These are phyloP conservation scores for Serilophus lunatus DNA, from an alignment of 2,113 vertebrate species.

Conservation along the genomic window DNA sequence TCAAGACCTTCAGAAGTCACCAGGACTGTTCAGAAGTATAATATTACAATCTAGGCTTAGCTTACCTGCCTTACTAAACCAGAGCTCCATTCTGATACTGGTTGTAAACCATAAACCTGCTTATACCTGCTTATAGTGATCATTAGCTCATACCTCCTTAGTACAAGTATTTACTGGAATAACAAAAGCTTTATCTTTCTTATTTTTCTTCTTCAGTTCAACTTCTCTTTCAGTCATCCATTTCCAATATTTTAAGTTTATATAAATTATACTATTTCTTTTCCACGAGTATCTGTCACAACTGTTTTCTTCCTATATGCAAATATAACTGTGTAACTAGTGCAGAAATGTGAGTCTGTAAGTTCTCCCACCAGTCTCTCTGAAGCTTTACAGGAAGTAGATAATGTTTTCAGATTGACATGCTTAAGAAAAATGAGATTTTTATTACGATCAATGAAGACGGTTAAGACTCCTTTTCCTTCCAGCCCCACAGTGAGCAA, in stretches of 20 bases:
- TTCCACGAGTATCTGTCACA: background rate
- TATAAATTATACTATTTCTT: background rate
- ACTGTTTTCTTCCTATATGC: background rate
- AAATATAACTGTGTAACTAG: background rate
- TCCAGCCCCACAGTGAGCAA: background rate
- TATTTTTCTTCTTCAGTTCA: background rate
- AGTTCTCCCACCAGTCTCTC: background rate
- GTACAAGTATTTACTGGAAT: background rate
- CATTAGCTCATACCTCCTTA: background rate
- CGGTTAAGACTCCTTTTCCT: background rate
- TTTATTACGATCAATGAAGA: background rate
- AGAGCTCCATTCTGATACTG: background rate
- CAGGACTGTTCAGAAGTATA: background rate
- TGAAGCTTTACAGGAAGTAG: background rate
- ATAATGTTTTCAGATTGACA: background rate
- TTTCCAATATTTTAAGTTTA: background rate
- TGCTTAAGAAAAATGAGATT: background rate
- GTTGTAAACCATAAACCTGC: background rate
- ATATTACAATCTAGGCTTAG: background rate
- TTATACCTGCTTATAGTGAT: background rate
- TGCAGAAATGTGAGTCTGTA: background rate
- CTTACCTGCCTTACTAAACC: background rate
- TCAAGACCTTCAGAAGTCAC: background rate
- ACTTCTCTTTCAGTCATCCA: background rate
- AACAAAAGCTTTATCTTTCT: background rate